A percentile compares a stretch with the other conserved stretches of the same genome.
Conservation (phyloP, 2,797 vertebrate species). For the Pipistrellus kuhlii region DNA sequence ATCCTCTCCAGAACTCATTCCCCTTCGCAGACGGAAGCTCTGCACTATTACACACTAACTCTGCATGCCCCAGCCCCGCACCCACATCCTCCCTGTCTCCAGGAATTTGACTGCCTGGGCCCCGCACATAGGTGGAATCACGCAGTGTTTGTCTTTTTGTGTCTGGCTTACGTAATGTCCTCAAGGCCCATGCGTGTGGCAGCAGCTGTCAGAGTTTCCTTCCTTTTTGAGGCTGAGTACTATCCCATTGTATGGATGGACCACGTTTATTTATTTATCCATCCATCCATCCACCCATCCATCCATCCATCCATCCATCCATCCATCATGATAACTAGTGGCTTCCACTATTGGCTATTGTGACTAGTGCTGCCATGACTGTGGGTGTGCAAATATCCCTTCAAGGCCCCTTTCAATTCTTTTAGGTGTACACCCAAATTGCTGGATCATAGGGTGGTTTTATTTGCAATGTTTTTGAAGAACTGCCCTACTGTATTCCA, state of each 20-base stretch:
- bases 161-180: background rate
- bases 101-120: background rate
- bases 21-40: background rate
- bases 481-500: background rate
- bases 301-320: no score
- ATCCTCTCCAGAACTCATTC: background rate
- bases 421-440: background rate
- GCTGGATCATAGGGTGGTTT: background rate
- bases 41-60: accelerated
- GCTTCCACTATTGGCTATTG: background rate
- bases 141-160: no score
- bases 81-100: accelerated
- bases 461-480: background rate
- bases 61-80: accelerated
- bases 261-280: no score
- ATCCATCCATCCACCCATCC: no score
- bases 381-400: accelerated
- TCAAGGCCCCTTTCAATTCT: background rate
- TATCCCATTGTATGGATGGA: accelerated
- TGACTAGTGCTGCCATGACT: background rate
- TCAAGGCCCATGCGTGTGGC: background rate
- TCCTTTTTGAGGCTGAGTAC: background rate
- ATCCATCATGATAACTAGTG: background rate
- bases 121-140: accelerated
- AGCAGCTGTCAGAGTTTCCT: no score